Evolutionary conservation across 2,113 vertebrate genomes (phyloP).

Genomic region (Pongo pygmaeus): DNA sequence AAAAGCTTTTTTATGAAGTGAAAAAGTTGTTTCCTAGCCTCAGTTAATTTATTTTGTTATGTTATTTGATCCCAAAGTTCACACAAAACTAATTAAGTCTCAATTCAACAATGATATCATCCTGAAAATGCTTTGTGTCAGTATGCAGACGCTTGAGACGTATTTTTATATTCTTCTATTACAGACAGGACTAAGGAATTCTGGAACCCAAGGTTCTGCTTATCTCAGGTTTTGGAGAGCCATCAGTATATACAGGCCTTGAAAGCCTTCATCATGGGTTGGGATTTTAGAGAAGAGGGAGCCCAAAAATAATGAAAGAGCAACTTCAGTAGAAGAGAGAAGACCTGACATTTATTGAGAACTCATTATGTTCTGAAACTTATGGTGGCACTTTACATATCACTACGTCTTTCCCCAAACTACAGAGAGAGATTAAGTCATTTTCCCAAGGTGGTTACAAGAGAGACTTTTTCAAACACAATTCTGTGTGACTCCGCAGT

Average conservation of each 20-base stretch:
- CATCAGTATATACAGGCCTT: neutral
- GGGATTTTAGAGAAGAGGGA: neutral
- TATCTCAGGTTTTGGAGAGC: neutral
- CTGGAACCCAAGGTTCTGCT: neutral
- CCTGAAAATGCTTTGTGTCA: slow-evolving; percentile 14
- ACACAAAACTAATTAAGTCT: slow-evolving; percentile 39
- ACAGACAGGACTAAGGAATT: neutral
- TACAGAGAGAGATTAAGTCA: neutral
- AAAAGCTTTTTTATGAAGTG: slow-evolving; percentile 32
- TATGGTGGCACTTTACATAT: neutral
- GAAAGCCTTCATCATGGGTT: neutral
- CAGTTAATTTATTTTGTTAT: neutral
- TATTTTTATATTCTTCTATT: neutral
- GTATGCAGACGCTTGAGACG: neutral
- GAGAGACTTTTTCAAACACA: neutral
- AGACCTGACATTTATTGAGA: neutral
- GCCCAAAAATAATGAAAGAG: neutral
- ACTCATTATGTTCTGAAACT: neutral
- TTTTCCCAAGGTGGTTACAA: neutral
- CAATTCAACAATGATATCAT: slow-evolving; percentile 14
- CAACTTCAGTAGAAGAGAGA: neutral
- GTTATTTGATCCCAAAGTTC: slow-evolving; percentile 18
- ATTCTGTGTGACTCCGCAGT: neutral
- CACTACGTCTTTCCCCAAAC: neutral
- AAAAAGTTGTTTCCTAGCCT: slow-evolving; percentile 4